A percentile compares a stretch with the other conserved stretches of the same genome.
Conservation (phyloP, 2,797 vertebrate species). For the Halcyon smyrnensis region DNA sequence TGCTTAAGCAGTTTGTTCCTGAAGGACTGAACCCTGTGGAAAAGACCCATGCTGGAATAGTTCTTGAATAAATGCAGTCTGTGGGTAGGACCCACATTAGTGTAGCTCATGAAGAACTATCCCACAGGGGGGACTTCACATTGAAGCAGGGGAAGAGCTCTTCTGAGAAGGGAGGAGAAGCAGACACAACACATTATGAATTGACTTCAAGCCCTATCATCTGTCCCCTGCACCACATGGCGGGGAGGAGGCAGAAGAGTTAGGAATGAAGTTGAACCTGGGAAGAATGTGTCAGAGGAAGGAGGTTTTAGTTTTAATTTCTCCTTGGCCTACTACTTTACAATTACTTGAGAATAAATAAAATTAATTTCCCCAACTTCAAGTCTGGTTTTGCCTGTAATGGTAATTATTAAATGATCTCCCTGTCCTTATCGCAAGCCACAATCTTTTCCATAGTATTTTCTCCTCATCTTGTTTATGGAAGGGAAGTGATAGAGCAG, state of each 20-base stretch:
- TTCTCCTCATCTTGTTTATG: background rate
- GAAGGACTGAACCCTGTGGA: background rate
- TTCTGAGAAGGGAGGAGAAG: background rate
- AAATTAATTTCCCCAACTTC: background rate
- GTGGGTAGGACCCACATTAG: background rate
- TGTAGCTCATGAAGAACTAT: background rate
- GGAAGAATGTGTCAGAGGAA: background rate
- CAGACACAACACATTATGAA: background rate
- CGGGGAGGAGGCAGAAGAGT: background rate
- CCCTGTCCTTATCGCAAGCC: background rate
- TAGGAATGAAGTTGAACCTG: background rate
- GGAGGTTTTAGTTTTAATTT: background rate
- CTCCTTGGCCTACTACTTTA: background rate
- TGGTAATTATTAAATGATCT: background rate
- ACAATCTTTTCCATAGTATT: background rate
- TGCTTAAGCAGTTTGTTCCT: background rate
- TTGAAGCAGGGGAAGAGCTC: background rate
- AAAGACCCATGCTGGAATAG: background rate
- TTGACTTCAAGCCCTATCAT: background rate
- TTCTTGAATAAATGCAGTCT: background rate
- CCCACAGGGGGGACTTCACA: background rate
- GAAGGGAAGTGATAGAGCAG: background rate
- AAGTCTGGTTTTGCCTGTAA: background rate
- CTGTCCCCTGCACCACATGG: fast-evolving
- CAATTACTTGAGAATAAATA: background rate